Conservation (phyloP, 2,113 vertebrate species). For the Lophura nycthemera region DNA sequence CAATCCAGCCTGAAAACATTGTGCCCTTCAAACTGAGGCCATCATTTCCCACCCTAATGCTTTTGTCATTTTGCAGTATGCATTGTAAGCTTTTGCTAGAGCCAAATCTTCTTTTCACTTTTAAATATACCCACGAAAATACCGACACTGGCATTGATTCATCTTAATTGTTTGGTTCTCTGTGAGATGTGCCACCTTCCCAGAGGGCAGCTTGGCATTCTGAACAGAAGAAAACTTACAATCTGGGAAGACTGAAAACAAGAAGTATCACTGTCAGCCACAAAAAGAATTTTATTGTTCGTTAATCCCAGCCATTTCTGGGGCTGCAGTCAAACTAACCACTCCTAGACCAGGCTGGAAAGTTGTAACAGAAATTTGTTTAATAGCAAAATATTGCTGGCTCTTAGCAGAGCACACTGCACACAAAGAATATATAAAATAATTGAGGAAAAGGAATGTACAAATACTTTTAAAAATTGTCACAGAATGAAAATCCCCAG, state of each 20-base stretch:
- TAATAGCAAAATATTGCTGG: not conserved
- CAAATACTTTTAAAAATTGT: not conserved
- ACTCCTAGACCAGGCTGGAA: not conserved
- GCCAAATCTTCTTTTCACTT: not conserved
- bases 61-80: not conserved
- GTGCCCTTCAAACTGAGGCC: not conserved
- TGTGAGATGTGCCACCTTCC: not conserved
- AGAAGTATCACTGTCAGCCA: not conserved
- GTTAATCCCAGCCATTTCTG: not conserved
- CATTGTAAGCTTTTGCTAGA: not conserved
- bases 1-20: not conserved
- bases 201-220: not conserved
- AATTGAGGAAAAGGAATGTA: not conserved
- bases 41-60: not conserved
- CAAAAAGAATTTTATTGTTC: not conserved
- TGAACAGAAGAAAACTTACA: not conserved
- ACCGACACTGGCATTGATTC: too few species aligned
- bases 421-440: not conserved
- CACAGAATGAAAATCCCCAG: not conserved
- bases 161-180: not conserved
- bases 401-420: not conserved
- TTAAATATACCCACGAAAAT: not conserved
- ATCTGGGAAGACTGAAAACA: not conserved
- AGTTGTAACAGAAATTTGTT: not conserved
- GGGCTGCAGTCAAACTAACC: not conserved